phyloP scores from a whole-genome alignment of 2,797 vertebrate genomes.

The Chelmon rostratus region DNA sequence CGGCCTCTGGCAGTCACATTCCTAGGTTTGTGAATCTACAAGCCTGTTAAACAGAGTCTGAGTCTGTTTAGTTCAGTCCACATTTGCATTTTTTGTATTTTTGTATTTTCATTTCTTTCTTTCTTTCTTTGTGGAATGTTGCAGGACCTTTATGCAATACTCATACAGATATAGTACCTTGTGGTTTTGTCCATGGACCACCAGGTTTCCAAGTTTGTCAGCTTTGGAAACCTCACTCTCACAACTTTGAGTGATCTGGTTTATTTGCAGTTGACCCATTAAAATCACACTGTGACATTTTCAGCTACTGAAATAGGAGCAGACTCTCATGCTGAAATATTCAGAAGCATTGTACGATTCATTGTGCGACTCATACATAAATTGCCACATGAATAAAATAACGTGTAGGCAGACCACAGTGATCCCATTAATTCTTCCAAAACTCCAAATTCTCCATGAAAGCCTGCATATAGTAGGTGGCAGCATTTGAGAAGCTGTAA shows the following conservation, averaged over 20 bases:
- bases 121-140: neutral
- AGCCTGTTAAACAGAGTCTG: neutral
- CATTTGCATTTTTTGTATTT: neutral
- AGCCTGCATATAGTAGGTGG: neutral
- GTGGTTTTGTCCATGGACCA: neutral
- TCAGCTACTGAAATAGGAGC: slow-evolving; percentile 66
- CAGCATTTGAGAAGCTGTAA: slow-evolving; percentile 5
- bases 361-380: slow-evolving; percentile 21
- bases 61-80: neutral
- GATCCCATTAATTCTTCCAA: slow-evolving; percentile 26
- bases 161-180: neutral
- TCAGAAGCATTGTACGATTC: slow-evolving; percentile 8
- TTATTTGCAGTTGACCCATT: slow-evolving; percentile 72
- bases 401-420: neutral
- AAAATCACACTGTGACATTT: slow-evolving; percentile 54
- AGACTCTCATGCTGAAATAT: slow-evolving; percentile 49
- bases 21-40: slow-evolving; percentile 22
- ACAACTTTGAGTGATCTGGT: slow-evolving; percentile 75
- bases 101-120: neutral
- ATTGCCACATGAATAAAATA: slow-evolving; percentile 3
- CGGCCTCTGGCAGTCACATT: slow-evolving; percentile 26
- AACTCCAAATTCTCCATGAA: neutral
- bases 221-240: slow-evolving; percentile 52
- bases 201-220: slow-evolving; percentile 22
- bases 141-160: neutral